Evolutionary conservation across 2,113 vertebrate species (phyloP).

Genomic region (Papio anubis): DNA sequence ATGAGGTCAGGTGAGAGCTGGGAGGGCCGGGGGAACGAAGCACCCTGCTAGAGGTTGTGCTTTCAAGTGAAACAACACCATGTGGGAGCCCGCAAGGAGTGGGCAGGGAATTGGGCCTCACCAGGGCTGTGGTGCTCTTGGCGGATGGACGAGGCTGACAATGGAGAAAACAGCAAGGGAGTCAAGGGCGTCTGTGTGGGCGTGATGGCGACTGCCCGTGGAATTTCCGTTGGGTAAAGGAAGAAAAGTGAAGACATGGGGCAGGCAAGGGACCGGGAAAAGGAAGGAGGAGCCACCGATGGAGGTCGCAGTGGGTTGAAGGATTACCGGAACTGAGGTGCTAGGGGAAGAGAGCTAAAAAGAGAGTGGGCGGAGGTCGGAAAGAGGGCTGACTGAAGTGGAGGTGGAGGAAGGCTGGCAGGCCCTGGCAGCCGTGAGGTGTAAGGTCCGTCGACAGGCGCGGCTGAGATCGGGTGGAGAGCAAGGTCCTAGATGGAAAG

Average conservation of each 20-base stretch:
- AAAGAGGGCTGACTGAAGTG: not conserved
- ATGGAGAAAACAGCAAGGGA: not conserved
- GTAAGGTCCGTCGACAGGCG: not conserved
- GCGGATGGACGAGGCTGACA: not conserved
- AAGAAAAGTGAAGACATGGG: not conserved
- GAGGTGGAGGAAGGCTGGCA: not conserved
- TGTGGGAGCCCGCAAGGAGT: not conserved
- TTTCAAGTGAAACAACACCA: not conserved
- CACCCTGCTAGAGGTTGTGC: not conserved
- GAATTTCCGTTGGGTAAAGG: not conserved
- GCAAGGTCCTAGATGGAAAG: not conserved
- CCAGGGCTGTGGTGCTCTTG: not conserved
- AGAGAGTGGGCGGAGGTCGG: not conserved
- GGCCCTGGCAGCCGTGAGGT: not conserved
- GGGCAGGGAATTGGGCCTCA: not conserved
- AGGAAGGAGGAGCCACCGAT: not conserved
- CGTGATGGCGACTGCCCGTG: accelerated
- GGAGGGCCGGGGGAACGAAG: not conserved
- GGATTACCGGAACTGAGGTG: not conserved
- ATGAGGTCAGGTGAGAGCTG: not conserved
- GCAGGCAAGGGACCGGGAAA: not conserved
- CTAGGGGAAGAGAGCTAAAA: not conserved
- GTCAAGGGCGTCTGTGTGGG: not conserved
- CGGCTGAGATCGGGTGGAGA: not conserved
- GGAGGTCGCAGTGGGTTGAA: not conserved